Evolutionary conservation across 2,888 invertebrate genomes (phyloP), one percentile per base, ranked within the genome.

Genomic region (Cantharis flavilabris): DNA sequence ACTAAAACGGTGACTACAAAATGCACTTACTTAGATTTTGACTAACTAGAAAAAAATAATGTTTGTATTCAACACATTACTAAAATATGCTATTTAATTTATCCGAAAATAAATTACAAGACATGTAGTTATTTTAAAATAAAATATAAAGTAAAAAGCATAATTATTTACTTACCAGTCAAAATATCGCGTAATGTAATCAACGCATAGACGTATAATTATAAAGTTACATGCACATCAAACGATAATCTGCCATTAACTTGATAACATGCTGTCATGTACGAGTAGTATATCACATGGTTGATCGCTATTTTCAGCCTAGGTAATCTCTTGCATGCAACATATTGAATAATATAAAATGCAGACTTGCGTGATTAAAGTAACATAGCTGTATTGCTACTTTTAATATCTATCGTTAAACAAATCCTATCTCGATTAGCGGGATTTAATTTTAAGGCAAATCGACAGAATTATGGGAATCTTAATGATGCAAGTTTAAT

Each of bases 241-340:
- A 78, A 75, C 72, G 65, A 70, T 77, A 77, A 77, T 77, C 33
- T 69, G 75, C 75, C 75, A 78, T 78, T 78, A 78, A 75, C 67
- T 75, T 78, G 78, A 78, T 78, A 78, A 78, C 75, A 75, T 28
- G 75, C 73, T 75, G 78, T 78, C 78, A 78, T 75, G 73, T 73
- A 73, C 28, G 75, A 72, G 72, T 75, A 72, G 78, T 73, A 75
- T 73, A 78, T 78, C 71, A 78, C 63, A 75, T 30, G 72, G 73
- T 62, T 33, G 78, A 75, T 73, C 72, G 75, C 70, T 78, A 78
- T 72, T 78, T 75, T 75, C 72, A 75, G 78, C 71, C 75, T 75
- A 73, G 75, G 64, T 75, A 75, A 78, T 72, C 78, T 78, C 63
- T 16, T 75, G 69, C 78, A 78, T 75, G 78, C 75, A 78, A 75